Evolutionary conservation across 2,113 vertebrate genomes (phyloP).

Genomic region (Carlito syrichta): DNA sequence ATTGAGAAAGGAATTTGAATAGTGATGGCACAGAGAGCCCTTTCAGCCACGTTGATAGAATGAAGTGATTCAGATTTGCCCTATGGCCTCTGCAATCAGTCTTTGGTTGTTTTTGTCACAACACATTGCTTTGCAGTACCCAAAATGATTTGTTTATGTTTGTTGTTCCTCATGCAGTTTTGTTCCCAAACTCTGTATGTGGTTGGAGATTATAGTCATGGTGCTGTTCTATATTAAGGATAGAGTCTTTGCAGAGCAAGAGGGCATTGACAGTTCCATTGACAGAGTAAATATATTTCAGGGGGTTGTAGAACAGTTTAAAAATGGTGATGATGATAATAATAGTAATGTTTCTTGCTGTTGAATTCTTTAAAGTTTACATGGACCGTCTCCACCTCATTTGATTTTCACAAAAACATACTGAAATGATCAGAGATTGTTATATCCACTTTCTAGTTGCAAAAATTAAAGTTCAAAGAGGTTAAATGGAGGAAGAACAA

Average conservation of each 20-base stretch:
- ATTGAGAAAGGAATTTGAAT: slow-evolving; percentile 59
- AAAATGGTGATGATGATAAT: neutral
- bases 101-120: slow-evolving; percentile 68
- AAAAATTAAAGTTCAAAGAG: slow-evolving; percentile 26
- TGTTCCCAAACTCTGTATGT: slow-evolving; percentile 42
- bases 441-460: slow-evolving; percentile 1
- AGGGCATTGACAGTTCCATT: neutral
- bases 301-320: neutral
- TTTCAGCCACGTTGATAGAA: slow-evolving; percentile 53
- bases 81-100: slow-evolving; percentile 65
- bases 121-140: slow-evolving; percentile 1
- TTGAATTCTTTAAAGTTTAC: neutral
- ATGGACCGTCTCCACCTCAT: neutral
- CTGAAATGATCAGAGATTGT: neutral
- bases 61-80: slow-evolving; percentile 71
- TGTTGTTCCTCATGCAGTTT: slow-evolving; percentile 45
- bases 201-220: slow-evolving; percentile 39
- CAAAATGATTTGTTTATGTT: slow-evolving; percentile 7
- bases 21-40: neutral
- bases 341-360: neutral
- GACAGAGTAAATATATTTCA: slow-evolving; percentile 6
- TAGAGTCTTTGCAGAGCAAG: neutral
- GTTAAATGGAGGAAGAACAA: slow-evolving; percentile 1
- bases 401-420: slow-evolving; percentile 25
- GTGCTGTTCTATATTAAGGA: neutral